Conservation (phyloP, 2,113 vertebrate genomes). For the Phocoena sinus region DNA sequence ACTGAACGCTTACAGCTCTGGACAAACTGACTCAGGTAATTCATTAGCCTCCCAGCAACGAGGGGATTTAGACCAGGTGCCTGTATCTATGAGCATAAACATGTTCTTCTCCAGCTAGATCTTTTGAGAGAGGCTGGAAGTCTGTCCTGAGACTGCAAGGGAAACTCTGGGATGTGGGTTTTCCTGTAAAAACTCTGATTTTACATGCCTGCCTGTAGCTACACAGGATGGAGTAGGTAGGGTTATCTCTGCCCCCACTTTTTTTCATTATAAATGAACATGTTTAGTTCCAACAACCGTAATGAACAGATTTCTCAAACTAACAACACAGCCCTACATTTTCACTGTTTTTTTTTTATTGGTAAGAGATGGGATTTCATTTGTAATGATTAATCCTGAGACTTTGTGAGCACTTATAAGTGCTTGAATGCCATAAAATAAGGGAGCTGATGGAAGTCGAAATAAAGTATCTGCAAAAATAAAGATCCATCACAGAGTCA, state of each 20-base stretch:
- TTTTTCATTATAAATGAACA: slow-evolving; percentile 16
- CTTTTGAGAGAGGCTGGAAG: not conserved
- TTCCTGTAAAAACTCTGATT: not conserved
- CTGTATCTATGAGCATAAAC: not conserved
- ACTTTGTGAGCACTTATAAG: not conserved
- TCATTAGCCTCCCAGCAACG: not conserved
- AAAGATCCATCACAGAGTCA: slow-evolving; percentile 30
- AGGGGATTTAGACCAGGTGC: not conserved
- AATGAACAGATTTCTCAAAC: slow-evolving; percentile 42
- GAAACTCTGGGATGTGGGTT: not conserved
- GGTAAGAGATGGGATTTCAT: slow-evolving; percentile 49
- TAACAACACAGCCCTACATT: not conserved
- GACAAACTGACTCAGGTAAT: not conserved
- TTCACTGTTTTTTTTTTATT: slow-evolving; percentile 11
- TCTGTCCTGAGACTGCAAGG: not conserved
- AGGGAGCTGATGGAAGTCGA: slow-evolving; percentile 37
- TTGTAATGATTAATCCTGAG: not conserved
- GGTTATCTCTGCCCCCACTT: no score
- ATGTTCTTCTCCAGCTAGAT: not conserved
- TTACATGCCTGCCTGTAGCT: not conserved
- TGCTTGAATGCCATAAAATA: slow-evolving; percentile 45
- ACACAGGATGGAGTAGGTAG: not conserved
- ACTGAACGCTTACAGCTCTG: not conserved
- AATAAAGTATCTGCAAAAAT: slow-evolving; percentile 42
- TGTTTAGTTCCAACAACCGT: not conserved